phyloP scores from a whole-genome alignment of 2,888 invertebrate genomes.

The Shargacucullia verbasci region DNA sequence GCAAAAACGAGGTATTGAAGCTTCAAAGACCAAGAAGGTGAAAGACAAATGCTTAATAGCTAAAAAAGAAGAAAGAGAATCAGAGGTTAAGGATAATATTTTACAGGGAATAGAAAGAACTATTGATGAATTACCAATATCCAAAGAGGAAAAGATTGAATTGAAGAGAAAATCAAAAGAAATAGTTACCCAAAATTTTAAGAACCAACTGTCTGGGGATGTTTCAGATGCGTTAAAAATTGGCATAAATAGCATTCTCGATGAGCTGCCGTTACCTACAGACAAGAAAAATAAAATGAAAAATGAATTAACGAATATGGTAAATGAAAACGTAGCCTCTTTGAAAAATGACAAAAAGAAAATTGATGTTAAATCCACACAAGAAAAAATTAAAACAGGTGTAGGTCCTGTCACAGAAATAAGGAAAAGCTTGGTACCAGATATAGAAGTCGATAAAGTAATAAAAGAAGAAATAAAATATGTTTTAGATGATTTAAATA shows the following conservation, averaged over 20 bases:
- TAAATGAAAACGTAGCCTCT: background rate
- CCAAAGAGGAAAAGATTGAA: background rate
- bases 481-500: conserved; percentile 1
- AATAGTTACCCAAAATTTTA: background rate
- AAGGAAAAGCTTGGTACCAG: background rate
- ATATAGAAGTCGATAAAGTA: background rate
- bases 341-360: background rate
- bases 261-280: conserved; percentile 1
- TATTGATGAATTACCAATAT: conserved; percentile 8
- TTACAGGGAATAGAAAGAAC: too few relatives aligned
- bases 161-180: conserved; percentile 5
- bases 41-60: background rate
- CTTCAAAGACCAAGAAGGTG: background rate
- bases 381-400: too few relatives aligned
- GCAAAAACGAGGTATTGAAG: background rate
- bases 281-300: conserved; percentile 3
- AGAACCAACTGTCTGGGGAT: background rate
- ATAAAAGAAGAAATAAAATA: conserved; percentile 2
- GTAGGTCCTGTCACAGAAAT: too few relatives aligned
- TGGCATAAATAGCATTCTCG: background rate
- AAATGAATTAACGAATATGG: background rate
- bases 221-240: background rate
- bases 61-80: background rate
- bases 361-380: background rate
- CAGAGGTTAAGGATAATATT: background rate